Percentiles rank a stretch among this genome's conserved stretches.
These are phyloP conservation scores for Menidia menidia DNA, from an alignment of 2,797 vertebrate genomes.

Conservation along the genomic window DNA sequence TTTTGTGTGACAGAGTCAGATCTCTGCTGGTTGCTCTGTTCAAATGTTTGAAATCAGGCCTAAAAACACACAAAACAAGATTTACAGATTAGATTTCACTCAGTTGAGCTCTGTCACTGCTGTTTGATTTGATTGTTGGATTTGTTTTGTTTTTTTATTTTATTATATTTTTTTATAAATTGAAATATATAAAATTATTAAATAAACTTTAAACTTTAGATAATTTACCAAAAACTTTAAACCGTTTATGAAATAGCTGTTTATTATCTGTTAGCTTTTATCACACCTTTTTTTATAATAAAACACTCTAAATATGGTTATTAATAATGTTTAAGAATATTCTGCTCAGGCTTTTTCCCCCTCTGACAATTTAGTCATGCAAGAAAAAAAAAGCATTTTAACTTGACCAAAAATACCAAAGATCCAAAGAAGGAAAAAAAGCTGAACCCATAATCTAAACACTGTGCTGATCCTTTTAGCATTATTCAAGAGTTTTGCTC, in stretches of 20 bases:
- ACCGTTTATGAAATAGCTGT: not conserved
- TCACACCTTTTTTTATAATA: not conserved
- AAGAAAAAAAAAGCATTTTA: not conserved
- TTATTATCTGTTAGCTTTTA: not conserved
- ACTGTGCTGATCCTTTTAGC: too few relatives aligned
- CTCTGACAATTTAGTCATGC: not conserved
- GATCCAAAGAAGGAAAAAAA: not conserved
- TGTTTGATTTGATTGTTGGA: not conserved
- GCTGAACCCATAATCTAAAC: too few relatives aligned
- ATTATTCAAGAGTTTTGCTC: too few relatives aligned
- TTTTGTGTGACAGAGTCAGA: slow-evolving; percentile 40
- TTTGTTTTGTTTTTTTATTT: too few relatives aligned
- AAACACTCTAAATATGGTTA: not conserved
- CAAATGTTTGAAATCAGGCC: slow-evolving; percentile 3
- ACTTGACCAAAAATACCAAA: not conserved
- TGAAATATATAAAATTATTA: too few relatives aligned
- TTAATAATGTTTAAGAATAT: not conserved
- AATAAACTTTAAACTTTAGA: not conserved
- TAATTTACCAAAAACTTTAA: not conserved
- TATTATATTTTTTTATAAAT: too few relatives aligned
- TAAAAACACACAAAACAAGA: slow-evolving; percentile 2
- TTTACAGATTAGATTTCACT: too few relatives aligned
- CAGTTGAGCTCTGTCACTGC: too few relatives aligned
- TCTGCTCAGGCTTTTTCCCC: too few relatives aligned
- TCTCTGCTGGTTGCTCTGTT: slow-evolving; percentile 1